A percentile compares a stretch with the other conserved stretches of the same genome.
These are phyloP conservation scores for Gymnocypris eckloni DNA, from an alignment of 2,797 vertebrate species.

Conservation along the genomic window DNA sequence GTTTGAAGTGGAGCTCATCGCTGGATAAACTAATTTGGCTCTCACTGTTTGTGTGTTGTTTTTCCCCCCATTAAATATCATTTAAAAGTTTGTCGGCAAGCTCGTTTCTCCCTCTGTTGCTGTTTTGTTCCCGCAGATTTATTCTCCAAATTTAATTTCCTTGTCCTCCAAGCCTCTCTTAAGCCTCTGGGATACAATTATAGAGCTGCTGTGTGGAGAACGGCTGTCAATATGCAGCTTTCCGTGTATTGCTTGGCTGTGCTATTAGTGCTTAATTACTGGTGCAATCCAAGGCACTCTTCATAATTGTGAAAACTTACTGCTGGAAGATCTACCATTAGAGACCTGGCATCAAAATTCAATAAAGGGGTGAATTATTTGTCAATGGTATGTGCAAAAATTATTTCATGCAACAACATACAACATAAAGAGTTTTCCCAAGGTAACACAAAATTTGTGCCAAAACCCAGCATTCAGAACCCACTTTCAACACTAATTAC, in stretches of 20 bases:
- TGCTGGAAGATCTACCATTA: slow-evolving; percentile 19
- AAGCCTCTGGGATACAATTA: slow-evolving; percentile 63
- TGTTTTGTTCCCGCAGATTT: slow-evolving; percentile 50
- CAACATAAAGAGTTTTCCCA: not conserved
- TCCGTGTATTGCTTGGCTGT: slow-evolving; percentile 65
- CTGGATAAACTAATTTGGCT: slow-evolving; percentile 50
- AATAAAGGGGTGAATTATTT: slow-evolving; percentile 54
- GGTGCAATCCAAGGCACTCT: slow-evolving; percentile 55
- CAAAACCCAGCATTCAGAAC: not conserved
- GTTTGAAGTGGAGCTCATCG: slow-evolving; percentile 1
- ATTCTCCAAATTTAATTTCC: slow-evolving; percentile 60
- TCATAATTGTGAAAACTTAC: slow-evolving; percentile 51
- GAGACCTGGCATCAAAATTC: slow-evolving; percentile 44
- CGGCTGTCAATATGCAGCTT: slow-evolving; percentile 63
- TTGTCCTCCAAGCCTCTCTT: slow-evolving; percentile 50
- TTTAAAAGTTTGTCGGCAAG: slow-evolving; percentile 56
- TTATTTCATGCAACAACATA: slow-evolving; percentile 60
- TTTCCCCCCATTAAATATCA: slow-evolving; percentile 55
- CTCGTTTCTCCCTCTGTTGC: slow-evolving; percentile 35
- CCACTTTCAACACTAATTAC: not conserved
- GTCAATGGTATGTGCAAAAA: slow-evolving; percentile 57
- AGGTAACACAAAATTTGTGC: not conserved
- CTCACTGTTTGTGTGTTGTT: not conserved
- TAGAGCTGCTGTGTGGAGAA: slow-evolving; percentile 42
- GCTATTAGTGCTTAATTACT: slow-evolving; percentile 70